These are phyloP conservation scores for Manis pentadactyla DNA, from an alignment of 2,797 vertebrate genomes.

Conservation along the genomic window DNA sequence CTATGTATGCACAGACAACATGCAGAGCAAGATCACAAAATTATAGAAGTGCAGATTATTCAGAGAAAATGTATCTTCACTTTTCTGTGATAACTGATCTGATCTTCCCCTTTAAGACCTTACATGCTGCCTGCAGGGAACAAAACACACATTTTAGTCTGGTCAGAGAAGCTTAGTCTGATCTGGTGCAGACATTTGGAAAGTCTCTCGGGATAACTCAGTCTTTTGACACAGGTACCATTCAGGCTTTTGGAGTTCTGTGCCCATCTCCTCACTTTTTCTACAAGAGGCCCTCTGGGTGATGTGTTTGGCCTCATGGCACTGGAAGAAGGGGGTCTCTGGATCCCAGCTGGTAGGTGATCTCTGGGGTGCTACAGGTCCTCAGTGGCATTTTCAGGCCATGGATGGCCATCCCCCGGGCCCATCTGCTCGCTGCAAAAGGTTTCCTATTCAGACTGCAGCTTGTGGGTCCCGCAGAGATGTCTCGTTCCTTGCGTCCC, in stretches of 20 bases:
- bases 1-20: not conserved
- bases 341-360: not conserved
- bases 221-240: not conserved
- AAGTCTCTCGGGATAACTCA: not conserved
- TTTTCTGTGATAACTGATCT: not conserved
- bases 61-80: not conserved
- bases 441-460: not conserved
- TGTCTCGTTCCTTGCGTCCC: not conserved
- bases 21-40: not conserved
- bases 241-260: not conserved
- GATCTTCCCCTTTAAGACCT: not conserved
- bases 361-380: not conserved
- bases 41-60: not conserved
- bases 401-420: rapidly evolving
- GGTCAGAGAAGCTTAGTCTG: not conserved
- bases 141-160: not conserved
- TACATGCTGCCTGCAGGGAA: not conserved
- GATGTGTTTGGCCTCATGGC: rapidly evolving
- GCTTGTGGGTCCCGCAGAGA: too few species aligned
- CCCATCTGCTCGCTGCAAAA: not conserved
- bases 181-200: not conserved
- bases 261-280: not conserved
- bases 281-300: not conserved
- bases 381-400: not conserved
- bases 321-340: not conserved